A percentile compares a stretch with the other conserved stretches of the same genome.
phyloP scores from a whole-genome alignment of 2,797 vertebrate genomes.

The Pangasius krempfi region DNA sequence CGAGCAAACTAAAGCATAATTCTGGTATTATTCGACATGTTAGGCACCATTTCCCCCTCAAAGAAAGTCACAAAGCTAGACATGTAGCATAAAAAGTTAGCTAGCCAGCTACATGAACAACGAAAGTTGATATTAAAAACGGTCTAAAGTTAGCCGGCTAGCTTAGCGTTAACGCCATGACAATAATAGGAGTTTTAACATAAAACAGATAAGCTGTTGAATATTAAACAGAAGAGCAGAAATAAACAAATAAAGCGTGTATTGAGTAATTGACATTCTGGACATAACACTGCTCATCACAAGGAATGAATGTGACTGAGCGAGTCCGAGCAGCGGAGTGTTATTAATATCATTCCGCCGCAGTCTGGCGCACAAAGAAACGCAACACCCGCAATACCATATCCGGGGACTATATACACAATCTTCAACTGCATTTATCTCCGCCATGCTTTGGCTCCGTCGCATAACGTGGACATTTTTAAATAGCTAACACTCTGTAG shows the following conservation, averaged over 20 bases:
- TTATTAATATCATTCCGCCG: constrained; percentile 90
- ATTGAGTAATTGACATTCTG: too few species aligned
- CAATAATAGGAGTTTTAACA: background rate
- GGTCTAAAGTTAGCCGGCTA: constrained; percentile 14
- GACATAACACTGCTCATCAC: background rate
- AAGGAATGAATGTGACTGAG: background rate
- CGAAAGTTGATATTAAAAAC: background rate
- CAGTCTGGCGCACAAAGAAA: constrained; percentile 82
- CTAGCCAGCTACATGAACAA: background rate
- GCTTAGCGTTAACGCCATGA: constrained; percentile 12
- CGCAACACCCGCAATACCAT: constrained; percentile 79
- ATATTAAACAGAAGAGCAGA: background rate
- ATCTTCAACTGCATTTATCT: constrained; percentile 75
- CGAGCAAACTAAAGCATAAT: background rate
- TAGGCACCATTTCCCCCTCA: background rate
- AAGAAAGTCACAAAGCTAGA: background rate
- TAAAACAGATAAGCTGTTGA: background rate
- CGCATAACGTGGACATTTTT: constrained; percentile 56
- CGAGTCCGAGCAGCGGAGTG: constrained; percentile 66
- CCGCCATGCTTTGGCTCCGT: constrained; percentile 54
- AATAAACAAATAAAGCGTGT: background rate
- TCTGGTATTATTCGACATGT: background rate
- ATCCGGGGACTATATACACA: constrained; percentile 89
- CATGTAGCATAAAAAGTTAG: background rate
- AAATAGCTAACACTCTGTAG: constrained; percentile 62